These are phyloP conservation scores for Icerya purchasi DNA, from an alignment of 2,888 invertebrate species.

Conservation along the genomic window DNA sequence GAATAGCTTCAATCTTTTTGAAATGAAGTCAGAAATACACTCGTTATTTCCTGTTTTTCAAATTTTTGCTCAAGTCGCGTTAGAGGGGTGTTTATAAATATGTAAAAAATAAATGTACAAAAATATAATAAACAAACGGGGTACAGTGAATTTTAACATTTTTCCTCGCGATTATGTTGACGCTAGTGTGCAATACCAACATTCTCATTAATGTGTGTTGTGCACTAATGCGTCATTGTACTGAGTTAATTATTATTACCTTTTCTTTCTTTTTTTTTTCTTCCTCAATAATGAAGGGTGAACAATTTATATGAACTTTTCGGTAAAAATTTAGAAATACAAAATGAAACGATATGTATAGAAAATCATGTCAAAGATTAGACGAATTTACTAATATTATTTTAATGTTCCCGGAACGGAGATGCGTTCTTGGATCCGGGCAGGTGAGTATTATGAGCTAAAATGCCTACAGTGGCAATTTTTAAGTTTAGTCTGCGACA, in stretches of 20 bases:
- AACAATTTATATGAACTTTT: no score
- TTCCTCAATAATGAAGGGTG: not conserved
- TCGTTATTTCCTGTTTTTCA: not conserved
- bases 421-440: no score
- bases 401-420: no score
- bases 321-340: not conserved
- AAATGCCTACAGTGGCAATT: no score
- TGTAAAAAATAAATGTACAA: no score
- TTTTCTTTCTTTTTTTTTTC: not conserved
- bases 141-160: no score
- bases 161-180: conserved; percentile 2
- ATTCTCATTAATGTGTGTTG: not conserved
- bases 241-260: not conserved
- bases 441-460: no score
- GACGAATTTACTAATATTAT: no score
- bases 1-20: no score
- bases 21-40: no score
- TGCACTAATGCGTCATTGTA: not conserved
- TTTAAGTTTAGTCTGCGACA: no score
- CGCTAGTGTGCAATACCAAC: not conserved
- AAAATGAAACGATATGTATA: not conserved
- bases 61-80: not conserved
- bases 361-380: not conserved
- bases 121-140: no score
- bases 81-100: conserved; percentile 8